phyloP scores from a whole-genome alignment of 2,113 vertebrate genomes.

The Hystrix brachyura region DNA sequence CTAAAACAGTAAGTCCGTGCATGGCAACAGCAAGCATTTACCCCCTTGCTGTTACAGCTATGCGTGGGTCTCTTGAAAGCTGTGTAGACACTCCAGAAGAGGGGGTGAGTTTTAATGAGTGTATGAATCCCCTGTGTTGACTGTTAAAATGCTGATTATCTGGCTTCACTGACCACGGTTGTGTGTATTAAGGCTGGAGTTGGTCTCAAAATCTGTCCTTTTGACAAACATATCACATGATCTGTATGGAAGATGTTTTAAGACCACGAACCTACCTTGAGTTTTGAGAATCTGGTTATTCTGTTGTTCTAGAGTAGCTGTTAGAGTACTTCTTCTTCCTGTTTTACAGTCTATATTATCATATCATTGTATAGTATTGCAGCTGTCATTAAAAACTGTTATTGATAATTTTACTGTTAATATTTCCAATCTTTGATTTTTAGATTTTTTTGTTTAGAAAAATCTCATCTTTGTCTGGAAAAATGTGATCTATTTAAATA shows the following conservation, averaged over 20 bases:
- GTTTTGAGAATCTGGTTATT: neutral
- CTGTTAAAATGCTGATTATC: neutral
- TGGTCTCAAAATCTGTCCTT: neutral
- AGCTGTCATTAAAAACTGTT: slow-evolving; percentile 18
- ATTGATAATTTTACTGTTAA: neutral
- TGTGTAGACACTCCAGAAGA: neutral
- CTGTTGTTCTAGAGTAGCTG: neutral
- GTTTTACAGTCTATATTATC: neutral
- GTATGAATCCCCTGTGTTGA: neutral
- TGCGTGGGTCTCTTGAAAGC: neutral
- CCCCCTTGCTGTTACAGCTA: no score
- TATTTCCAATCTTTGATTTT: neutral
- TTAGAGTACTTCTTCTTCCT: neutral
- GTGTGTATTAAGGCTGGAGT: neutral
- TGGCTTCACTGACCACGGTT: neutral
- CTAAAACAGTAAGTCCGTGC: no score
- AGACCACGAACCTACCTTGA: neutral
- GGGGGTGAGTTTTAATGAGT: neutral
- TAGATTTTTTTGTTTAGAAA: slow-evolving; percentile 41
- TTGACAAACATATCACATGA: neutral
- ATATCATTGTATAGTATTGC: neutral
- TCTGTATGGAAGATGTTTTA: neutral
- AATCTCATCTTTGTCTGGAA: neutral
- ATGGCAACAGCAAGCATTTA: no score
- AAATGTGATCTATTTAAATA: slow-evolving; percentile 46